Conservation (phyloP, 2,797 vertebrate genomes). For the Bucorvus abyssinicus region DNA sequence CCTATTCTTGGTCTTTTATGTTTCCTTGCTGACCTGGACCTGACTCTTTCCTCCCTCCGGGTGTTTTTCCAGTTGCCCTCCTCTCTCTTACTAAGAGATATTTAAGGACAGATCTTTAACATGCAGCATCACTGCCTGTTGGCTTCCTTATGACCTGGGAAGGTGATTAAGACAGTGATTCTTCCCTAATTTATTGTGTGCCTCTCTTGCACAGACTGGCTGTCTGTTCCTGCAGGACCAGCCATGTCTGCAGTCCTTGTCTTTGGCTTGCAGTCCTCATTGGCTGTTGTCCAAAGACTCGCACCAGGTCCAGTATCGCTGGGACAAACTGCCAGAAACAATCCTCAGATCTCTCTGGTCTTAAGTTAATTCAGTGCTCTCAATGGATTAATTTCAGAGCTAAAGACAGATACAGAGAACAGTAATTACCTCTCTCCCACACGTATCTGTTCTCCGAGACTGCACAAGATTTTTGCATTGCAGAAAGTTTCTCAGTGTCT, state of each 20-base stretch:
- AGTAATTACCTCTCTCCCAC: constrained; percentile 56
- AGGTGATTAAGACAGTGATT: not conserved
- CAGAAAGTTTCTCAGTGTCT: not conserved
- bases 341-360: constrained; percentile 29
- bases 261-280: not conserved
- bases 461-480: not conserved
- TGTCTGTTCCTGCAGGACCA: not conserved
- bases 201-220: not conserved
- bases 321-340: constrained; percentile 23
- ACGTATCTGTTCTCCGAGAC: not conserved
- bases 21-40: not conserved
- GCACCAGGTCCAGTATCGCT: not conserved
- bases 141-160: not conserved
- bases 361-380: constrained; percentile 46
- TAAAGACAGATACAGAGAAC: constrained; percentile 12
- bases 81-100: not conserved
- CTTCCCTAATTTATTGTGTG: not conserved
- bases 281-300: constrained; percentile 22
- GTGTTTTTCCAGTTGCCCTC: not conserved
- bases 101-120: not conserved
- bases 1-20: not conserved
- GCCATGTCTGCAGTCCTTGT: not conserved
- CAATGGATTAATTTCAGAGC: constrained; percentile 37
- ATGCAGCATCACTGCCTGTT: not conserved
- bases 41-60: not conserved